Evolutionary conservation across 1,140 invertebrate species (phyloP), one percentile per base, ranked within the genome.

Genomic region (Orchesella cincta): DNA sequence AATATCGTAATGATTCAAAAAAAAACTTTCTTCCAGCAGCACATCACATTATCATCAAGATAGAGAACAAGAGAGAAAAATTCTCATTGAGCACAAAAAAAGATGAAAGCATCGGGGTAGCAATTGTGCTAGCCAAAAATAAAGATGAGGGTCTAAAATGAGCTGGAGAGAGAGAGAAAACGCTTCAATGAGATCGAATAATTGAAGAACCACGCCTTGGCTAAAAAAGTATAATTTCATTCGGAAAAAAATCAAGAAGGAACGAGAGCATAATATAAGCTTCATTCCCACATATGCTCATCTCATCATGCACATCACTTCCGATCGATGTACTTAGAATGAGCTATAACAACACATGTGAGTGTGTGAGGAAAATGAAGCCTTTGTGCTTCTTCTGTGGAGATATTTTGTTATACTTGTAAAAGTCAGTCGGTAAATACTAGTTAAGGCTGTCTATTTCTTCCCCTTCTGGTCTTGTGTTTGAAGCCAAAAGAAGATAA

Each of bases 251-350:
- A 33, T n/a, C 52, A 57, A 57, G 23, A 57, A n/a, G 23, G 23
- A 57, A 57, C 62, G 31, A 31, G 26, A n/a, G 29, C 5, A 29
- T 8, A 8, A 67, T 67, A 67, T 33, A 57, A 23, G 54, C 54
- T 57, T 57, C 3, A 18, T 57, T 57, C 62, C 31, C 23, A 67
- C 62, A 67, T 67, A 67, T 67, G 28, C 62, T 67, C 62, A 67
- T 67, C 62, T n/a, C n/a, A n/a, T n/a, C n/a, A n/a, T n/a, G n/a
- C n/a, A 67, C 62, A 67, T 67, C 62, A 67, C 62, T 67, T 67
- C 62, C 62, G 62, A 67, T 67, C 62, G 62, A 67, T 67, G 62
- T 67, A 67, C 62, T 67, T 67, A 67, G 62, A 5, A 57, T 57
- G 54, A 57, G 23, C 3, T 5, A 23, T 18, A 57, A 57, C 14